A percentile compares a stretch with the other conserved stretches of the same genome.
These are phyloP conservation scores for Camponotus fellah DNA, from an alignment of 2,888 invertebrate species.

Conservation along the genomic window DNA sequence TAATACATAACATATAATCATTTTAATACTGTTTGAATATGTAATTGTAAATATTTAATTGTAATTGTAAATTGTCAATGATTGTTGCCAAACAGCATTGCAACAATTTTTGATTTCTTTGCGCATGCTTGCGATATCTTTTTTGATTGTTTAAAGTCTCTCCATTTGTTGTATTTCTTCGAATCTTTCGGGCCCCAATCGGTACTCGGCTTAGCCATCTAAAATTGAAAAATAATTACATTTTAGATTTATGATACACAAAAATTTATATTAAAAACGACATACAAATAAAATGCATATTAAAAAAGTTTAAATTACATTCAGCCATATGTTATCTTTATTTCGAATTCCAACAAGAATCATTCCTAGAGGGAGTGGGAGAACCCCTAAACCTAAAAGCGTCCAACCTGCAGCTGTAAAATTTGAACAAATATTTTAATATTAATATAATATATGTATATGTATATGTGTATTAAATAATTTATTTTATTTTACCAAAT, in stretches of 20 bases:
- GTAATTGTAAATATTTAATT: background rate
- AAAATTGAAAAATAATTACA: conserved; percentile 65
- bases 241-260: conserved; percentile 5
- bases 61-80: conserved; percentile 22
- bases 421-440: conserved; percentile 36
- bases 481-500: background rate
- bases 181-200: conserved; percentile 90
- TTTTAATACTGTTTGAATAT: conserved; percentile 15
- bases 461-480: background rate
- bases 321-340: conserved; percentile 25
- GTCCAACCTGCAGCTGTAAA: conserved; percentile 87
- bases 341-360: conserved; percentile 52
- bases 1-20: conserved; percentile 3
- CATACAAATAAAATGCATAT: conserved; percentile 35
- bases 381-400: conserved; percentile 86
- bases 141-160: conserved; percentile 87
- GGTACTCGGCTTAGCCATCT: conserved; percentile 87
- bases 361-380: conserved; percentile 86
- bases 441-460: background rate
- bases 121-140: conserved; percentile 81
- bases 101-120: conserved; percentile 62
- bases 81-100: conserved; percentile 58
- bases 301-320: conserved; percentile 52
- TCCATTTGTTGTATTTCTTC: conserved; percentile 88
- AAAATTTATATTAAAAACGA: background rate